Percentiles rank a stretch among this genome's conserved stretches.
phyloP scores from a whole-genome alignment of 2,113 vertebrate species.

The Salvelinus namaycush region DNA sequence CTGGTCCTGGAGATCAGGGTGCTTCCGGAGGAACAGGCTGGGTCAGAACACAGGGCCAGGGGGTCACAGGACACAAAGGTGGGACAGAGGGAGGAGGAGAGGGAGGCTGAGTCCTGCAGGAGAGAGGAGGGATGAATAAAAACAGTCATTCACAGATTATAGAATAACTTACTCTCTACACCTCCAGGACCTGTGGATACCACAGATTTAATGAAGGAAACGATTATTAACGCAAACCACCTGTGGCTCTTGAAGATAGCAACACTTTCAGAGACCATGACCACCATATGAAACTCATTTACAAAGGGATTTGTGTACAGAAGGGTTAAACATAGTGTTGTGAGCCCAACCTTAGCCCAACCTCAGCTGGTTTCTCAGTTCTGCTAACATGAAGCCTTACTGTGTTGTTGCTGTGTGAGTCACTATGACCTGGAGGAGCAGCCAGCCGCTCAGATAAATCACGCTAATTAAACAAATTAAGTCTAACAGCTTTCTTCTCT shows the following conservation, averaged over 20 bases:
- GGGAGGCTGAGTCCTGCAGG: constrained; percentile 55
- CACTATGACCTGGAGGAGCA: background rate
- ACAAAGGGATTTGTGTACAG: background rate
- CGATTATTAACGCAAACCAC: background rate
- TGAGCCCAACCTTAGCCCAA: background rate
- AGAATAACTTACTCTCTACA: background rate
- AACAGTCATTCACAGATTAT: background rate
- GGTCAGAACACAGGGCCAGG: constrained; percentile 31
- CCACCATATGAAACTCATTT: background rate
- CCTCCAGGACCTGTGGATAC: background rate
- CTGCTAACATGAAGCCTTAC: too few relatives aligned
- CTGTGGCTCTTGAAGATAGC: background rate
- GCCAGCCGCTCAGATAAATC: background rate
- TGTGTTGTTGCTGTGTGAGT: background rate
- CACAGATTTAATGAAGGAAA: background rate
- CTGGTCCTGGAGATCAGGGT: background rate
- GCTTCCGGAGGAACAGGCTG: constrained; percentile 31
- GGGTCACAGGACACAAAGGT: constrained; percentile 57
- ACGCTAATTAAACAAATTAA: constrained; percentile 15
- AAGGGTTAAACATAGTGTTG: background rate
- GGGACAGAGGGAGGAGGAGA: constrained; percentile 48
- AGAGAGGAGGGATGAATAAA: background rate
- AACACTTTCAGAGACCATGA: background rate
- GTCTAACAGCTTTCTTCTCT: constrained; percentile 19
- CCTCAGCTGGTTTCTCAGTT: background rate